A percentile compares a stretch with the other conserved stretches of the same genome.
Evolutionary conservation across 2,113 vertebrate genomes (phyloP).

Genomic region (Ochotona princeps): DNA sequence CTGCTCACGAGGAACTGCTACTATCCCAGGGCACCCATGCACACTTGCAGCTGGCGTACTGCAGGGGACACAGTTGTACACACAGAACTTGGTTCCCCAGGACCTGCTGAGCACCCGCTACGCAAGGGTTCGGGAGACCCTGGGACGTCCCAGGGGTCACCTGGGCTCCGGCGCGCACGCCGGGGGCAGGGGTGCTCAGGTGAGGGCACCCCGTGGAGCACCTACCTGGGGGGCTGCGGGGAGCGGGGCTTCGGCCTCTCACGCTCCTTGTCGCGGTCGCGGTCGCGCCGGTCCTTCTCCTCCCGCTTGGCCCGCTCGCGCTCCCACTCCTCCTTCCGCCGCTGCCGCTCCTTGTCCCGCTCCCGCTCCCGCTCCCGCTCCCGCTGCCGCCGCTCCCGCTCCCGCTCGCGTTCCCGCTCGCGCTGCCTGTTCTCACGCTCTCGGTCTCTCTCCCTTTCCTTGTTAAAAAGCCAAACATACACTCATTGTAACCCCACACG

Average conservation of each 20-base stretch:
- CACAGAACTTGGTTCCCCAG: no score
- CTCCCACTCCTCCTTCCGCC: slow-evolving; percentile 92
- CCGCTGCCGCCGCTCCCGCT: slow-evolving; percentile 92
- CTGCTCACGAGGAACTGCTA: no score
- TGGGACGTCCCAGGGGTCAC: neutral
- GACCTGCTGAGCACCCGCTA: no score
- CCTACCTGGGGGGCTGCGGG: slow-evolving; percentile 92
- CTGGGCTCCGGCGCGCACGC: neutral
- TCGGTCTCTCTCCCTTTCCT: slow-evolving; percentile 93
- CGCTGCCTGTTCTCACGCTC: slow-evolving; percentile 93
- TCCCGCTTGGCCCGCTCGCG: slow-evolving; percentile 87
- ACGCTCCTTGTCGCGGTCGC: slow-evolving; percentile 90
- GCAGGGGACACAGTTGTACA: no score
- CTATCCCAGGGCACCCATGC: no score
- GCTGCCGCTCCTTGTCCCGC: slow-evolving; percentile 94
- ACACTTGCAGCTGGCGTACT: no score
- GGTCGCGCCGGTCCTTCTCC: slow-evolving; percentile 87
- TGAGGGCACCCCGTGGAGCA: no score
- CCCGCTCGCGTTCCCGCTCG: slow-evolving; percentile 93
- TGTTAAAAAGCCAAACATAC: slow-evolving; percentile 31
- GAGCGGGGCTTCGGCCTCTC: slow-evolving; percentile 93
- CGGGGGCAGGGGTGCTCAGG: neutral
- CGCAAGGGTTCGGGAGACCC: no score
- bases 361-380: slow-evolving; percentile 95
- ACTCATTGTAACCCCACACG: neutral